Base-by-base conservation (phyloP, 2,888 invertebrate species). In the Eupsilia transversa region DNA sequence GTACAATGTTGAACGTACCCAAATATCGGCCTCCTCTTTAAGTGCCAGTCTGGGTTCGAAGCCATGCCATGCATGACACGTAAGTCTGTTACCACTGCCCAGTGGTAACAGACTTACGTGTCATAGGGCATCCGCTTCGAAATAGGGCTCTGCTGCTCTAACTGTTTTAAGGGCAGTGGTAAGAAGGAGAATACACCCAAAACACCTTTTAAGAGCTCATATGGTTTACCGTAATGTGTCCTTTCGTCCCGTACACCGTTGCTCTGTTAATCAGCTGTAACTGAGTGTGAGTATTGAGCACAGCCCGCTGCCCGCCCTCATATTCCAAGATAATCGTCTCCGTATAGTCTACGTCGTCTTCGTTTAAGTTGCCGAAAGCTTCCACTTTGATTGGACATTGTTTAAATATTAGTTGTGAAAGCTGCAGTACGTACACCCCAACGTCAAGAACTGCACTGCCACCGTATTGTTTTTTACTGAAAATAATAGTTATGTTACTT, bases 391-490 rank as follows among this genome's bases (percentile, higher is more conserved):
- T 92, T 0, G 99, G 99, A 69, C 97, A 97, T 1, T 97, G 97
- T 87, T 97, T 97, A 92, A 97, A 98, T 10, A 98, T 96, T 89
- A 97, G 97, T 87, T 97, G 97, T 0, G 97, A 97, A 54, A 98
- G 97, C 89, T 99, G 98, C 20, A 98, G 94, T 0, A 96, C 93
- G 91, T 99, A 99, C 23, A 98, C 95, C 0, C 99, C 99, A 61
- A 98, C 92, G 89, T 98, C 98, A 27, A 98, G 94, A 61, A 98
- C 93, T 0, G 97, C 97, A 63, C 98, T 98, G 7, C 99, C 99
- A 0, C 99, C 99, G 49, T 98, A 89, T 33, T 97, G 96, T 85
- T 97, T 98, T 85, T 96, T 95, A 35, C 97, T 98, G 89, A 30
- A 93, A 90, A 79, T 33, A 59, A 33, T 30, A 56, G 43, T 35